Evolutionary conservation across 2,888 invertebrate genomes (phyloP).

Genomic region (Syrista parreyssii): DNA sequence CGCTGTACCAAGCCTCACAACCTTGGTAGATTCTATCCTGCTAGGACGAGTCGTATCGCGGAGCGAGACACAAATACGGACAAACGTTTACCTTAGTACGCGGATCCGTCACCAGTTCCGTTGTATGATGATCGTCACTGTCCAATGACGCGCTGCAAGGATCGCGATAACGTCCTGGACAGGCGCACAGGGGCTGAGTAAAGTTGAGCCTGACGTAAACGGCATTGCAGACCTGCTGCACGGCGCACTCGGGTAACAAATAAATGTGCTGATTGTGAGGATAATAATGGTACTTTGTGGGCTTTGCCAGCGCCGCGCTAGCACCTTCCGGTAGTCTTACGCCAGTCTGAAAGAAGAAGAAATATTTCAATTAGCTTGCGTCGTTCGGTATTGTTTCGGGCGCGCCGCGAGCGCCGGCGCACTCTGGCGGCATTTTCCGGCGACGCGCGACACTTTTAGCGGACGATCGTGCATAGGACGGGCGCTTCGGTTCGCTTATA

Average conservation of each 20-base stretch:
- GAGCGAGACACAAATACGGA: too few species aligned
- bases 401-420: constrained; percentile 19
- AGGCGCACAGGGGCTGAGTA: constrained; percentile 92
- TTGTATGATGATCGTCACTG: constrained; percentile 92
- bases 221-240: constrained; percentile 95
- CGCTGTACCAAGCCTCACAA: too few species aligned
- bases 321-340: constrained; percentile 68
- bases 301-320: constrained; percentile 75
- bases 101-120: constrained; percentile 87
- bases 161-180: constrained; percentile 88
- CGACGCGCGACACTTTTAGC: constrained; percentile 20
- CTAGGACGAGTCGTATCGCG: too few species aligned
- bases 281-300: constrained; percentile 93
- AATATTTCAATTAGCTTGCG: constrained; percentile 18
- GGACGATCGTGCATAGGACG: too few species aligned
- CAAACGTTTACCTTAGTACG: constrained; percentile 81
- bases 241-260: constrained; percentile 91
- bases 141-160: constrained; percentile 92
- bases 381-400: neutral
- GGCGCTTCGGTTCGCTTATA: too few species aligned
- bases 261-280: constrained; percentile 95
- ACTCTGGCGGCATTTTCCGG: constrained; percentile 35
- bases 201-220: constrained; percentile 92
- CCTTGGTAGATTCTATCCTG: too few species aligned
- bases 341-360: constrained; percentile 55